phyloP scores from a whole-genome alignment of 2,888 invertebrate species.

The Gymnosoma rotundatum region DNA sequence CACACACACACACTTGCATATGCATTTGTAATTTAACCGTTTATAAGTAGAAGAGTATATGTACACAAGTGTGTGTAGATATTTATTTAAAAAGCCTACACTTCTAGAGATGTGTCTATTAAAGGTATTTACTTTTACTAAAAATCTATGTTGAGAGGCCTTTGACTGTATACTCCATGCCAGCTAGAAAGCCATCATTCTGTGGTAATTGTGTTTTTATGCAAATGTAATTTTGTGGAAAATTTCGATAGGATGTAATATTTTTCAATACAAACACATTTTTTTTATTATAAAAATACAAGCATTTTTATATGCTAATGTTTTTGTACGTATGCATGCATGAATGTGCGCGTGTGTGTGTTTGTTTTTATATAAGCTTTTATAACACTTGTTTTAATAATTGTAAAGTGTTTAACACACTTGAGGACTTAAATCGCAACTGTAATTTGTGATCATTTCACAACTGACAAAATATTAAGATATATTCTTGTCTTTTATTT shows the following conservation, averaged over 20 bases:
- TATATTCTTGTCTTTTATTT: not conserved
- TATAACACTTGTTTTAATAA: conserved; percentile 64
- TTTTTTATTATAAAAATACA: conserved; percentile 7
- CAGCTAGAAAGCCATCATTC: conserved; percentile 41
- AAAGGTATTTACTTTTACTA: conserved; percentile 62
- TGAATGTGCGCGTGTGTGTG: conserved; percentile 3
- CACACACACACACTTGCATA: not conserved
- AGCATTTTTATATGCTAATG: not conserved
- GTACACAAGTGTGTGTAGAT: not conserved
- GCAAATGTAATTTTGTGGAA: conserved; percentile 80
- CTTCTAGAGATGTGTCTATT: conserved; percentile 59
- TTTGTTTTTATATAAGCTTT: conserved; percentile 43
- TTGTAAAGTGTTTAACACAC: conserved; percentile 64
- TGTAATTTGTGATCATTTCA: conserved; percentile 38
- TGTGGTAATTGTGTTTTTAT: conserved; percentile 76
- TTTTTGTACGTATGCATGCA: not conserved
- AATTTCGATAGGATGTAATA: conserved; percentile 75
- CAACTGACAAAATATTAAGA: conserved; percentile 23
- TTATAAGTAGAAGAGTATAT: not conserved
- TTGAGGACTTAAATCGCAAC: conserved; percentile 47
- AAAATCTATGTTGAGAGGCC: conserved; percentile 54
- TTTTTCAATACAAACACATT: conserved; percentile 46
- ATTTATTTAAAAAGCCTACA: conserved; percentile 35
- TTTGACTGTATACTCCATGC: conserved; percentile 44
- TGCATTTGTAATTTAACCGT: not conserved